A percentile compares a stretch with the other conserved stretches of the same genome.
Conservation (phyloP, 2,113 vertebrate species). For the Natator depressus region DNA sequence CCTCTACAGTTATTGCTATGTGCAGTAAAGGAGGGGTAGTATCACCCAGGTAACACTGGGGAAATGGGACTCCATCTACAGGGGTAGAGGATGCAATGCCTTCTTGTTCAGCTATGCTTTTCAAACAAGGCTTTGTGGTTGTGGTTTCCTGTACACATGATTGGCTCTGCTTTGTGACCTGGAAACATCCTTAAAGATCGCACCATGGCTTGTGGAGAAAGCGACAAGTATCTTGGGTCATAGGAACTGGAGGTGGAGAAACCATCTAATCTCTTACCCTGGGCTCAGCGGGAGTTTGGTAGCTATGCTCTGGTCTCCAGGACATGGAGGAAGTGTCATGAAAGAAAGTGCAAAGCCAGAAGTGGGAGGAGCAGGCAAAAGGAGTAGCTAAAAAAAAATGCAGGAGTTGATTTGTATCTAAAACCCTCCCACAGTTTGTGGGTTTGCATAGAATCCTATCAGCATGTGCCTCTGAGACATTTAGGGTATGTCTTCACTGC, state of each 20-base stretch:
- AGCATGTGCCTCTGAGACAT: not conserved
- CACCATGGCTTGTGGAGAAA: not conserved
- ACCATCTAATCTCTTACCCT: not conserved
- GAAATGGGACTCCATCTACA: fast-evolving
- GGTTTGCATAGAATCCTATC: not conserved
- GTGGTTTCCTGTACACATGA: not conserved
- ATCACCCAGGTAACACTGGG: not conserved
- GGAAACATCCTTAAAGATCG: not conserved
- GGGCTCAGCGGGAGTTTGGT: not conserved
- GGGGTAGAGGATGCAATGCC: not conserved
- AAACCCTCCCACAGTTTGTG: not conserved
- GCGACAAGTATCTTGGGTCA: fast-evolving
- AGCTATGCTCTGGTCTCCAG: not conserved
- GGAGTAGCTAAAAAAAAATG: not conserved
- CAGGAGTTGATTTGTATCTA: not conserved
- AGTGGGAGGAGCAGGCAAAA: not conserved
- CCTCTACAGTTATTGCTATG: fast-evolving
- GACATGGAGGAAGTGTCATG: not conserved
- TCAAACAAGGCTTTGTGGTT: fast-evolving
- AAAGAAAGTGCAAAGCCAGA: not conserved
- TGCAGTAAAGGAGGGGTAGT: not conserved
- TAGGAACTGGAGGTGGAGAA: not conserved
- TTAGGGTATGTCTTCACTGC: not conserved
- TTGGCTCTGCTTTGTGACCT: not conserved
- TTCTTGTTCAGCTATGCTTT: not conserved